These are phyloP conservation scores for Tinamus major DNA, from an alignment of 2,797 vertebrate genomes.

Conservation along the genomic window DNA sequence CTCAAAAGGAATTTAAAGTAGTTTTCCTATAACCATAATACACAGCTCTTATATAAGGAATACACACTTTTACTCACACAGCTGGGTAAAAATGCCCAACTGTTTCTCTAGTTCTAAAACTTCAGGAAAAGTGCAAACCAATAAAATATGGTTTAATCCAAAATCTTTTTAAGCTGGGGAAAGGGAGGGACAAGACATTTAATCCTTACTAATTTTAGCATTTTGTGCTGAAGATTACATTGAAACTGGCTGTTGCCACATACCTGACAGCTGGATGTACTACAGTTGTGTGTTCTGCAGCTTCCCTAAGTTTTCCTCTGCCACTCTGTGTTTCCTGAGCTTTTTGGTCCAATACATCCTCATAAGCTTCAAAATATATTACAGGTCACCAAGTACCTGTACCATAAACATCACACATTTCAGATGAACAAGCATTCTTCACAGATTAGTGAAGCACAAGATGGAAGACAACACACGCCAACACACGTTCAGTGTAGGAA, in stretches of 20 bases:
- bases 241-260: background rate
- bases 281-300: background rate
- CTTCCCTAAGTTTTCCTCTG: background rate
- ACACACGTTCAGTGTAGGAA: background rate
- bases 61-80: background rate
- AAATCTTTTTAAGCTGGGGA: background rate
- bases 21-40: background rate
- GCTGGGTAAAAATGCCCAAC: background rate
- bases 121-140: background rate
- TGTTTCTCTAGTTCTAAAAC: background rate
- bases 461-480: background rate
- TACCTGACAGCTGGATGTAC: background rate
- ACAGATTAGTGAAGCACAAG: background rate
- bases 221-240: background rate
- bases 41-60: background rate
- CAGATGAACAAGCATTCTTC: background rate
- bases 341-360: background rate
- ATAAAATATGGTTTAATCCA: background rate
- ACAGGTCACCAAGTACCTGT: background rate
- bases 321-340: background rate
- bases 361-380: background rate
- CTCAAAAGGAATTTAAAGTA: background rate
- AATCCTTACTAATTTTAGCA: background rate
- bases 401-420: background rate
- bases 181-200: background rate